Evolutionary conservation across 2,888 invertebrate genomes (phyloP), one percentile per base, ranked within the genome.

Genomic region (Ophraella communa): DNA sequence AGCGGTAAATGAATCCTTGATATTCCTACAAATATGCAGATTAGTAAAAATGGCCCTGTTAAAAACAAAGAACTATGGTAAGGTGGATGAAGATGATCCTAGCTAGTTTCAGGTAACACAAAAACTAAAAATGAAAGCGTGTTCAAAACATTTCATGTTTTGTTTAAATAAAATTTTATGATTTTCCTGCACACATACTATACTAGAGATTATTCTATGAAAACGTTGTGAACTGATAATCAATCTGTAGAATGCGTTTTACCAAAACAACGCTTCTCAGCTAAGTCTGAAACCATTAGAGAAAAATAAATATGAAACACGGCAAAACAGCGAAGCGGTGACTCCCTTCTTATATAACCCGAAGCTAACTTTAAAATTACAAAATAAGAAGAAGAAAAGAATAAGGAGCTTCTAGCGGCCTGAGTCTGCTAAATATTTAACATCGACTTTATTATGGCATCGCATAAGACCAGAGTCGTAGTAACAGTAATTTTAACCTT

Each of bases 311-410:
- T 76, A 76, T 68, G 75, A 73, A 76, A 74, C 70, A 71, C 69
- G 69, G 69, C 63, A 70, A 67, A 64, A 57, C 62, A 60, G 66
- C 57, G 53, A 60, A 60, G 52, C 60, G 39, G 60, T 21, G 60
- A 52, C 60, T 44, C 62, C 60, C 52, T 47, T 64, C 62, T 71
- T 66, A 61, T 61, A 57, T 61, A 52, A 44, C 57, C 52, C 57
- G 74, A 71, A 76, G 78, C 76, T 70, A 79, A 79, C 77, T 79
- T 79, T 79, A 77, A 78, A 79, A 79, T 78, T 77, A 77, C 77
- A 74, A 77, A 77, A 78, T 77, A 78, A 77, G 70, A 74, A 64
- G 64, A 68, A 52, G 68, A 70, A 64, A 72, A 72, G 69, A 74
- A 76, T 74, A 77, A 76, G 75, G 73, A 71, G 72, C 73, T 71